Evolutionary conservation across 2,888 invertebrate genomes (phyloP), one percentile per base, ranked within the genome.

Genomic region (Zygothrica quintamaculata): DNA sequence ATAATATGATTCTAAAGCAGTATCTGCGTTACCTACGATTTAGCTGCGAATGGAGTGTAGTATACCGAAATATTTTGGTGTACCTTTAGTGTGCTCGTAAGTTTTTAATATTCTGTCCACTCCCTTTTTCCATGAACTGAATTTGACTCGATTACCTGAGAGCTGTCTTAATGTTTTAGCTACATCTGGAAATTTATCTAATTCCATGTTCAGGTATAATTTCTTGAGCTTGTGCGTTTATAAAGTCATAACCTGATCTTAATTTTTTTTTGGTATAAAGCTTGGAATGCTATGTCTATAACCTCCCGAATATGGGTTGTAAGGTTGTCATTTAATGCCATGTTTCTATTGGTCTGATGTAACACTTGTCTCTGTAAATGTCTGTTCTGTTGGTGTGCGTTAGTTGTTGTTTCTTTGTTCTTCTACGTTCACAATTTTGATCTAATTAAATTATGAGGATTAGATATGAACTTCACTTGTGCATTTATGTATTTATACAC

Each of bases 41-140:
- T 48, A 26, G 11, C 36, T 37, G 7, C n/a, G 13, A 15, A 37
- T 44, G 9, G 44, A 15, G n/a, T 46, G 31, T 4, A 3, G 12
- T 4, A 12, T n/a, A n/a, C n/a, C n/a, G n/a, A n/a, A n/a, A n/a
- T n/a, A n/a, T n/a, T n/a, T n/a, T n/a, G n/a, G n/a, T n/a, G n/a
- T n/a, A n/a, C n/a, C n/a, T n/a, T n/a, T n/a, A n/a, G n/a, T n/a
- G n/a, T 31, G 11, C 0, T n/a, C n/a, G 9, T 40, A 40, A 5
- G 33, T 8, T 51, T 12, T 18, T 16, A 26, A 1, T 11, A 42
- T 15, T 8, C 40, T 39, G 11, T 44, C 37, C 12, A 58, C 18
- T 0, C 36, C 36, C 11, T 43, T 57, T 29, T 37, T 50, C 57
- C 50, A 57, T 1, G 57, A 50, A 1, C 50, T 42, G 11, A 56